Percentiles rank a stretch among this genome's conserved stretches.
These are phyloP conservation scores for Thaleichthys pacificus DNA, from an alignment of 2,797 vertebrate species.

Conservation along the genomic window DNA sequence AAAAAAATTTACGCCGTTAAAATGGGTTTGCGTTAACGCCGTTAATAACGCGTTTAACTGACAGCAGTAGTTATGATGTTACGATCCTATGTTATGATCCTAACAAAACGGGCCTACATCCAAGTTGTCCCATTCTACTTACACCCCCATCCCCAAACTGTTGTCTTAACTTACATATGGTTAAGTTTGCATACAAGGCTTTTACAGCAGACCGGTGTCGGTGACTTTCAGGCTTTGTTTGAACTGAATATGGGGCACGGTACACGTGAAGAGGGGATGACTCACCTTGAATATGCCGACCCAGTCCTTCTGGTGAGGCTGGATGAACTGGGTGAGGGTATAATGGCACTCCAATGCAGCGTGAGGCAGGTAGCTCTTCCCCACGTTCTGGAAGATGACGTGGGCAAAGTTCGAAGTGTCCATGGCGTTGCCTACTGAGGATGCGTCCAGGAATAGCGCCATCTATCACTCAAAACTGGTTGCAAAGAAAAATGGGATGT, in stretches of 20 bases:
- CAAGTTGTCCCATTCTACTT: too few species aligned
- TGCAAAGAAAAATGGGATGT: conserved; percentile 34
- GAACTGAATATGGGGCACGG: background rate
- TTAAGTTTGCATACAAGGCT: too few species aligned
- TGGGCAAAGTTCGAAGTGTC: conserved; percentile 98
- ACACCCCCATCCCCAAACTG: too few species aligned
- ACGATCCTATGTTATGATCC: too few species aligned
- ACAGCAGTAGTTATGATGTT: too few species aligned
- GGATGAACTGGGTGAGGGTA: conserved; percentile 94
- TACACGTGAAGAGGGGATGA: background rate
- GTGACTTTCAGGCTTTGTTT: background rate
- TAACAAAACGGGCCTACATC: too few species aligned
- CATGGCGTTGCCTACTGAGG: conserved; percentile 76
- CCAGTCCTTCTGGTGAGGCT: conserved; percentile 96
- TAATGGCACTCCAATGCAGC: conserved; percentile 95
- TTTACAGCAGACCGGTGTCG: background rate
- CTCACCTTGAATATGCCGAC: conserved; percentile 98
- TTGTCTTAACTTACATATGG: too few species aligned
- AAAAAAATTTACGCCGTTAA: too few species aligned
- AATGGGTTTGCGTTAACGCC: too few species aligned
- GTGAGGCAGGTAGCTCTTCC: conserved; percentile 96
- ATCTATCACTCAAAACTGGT: conserved; percentile 74
- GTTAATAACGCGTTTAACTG: too few species aligned
- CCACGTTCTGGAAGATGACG: conserved; percentile 98
- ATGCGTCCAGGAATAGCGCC: conserved; percentile 85